These are phyloP conservation scores for Cylloceria caligata DNA, from an alignment of 2,888 invertebrate genomes.

Conservation along the genomic window DNA sequence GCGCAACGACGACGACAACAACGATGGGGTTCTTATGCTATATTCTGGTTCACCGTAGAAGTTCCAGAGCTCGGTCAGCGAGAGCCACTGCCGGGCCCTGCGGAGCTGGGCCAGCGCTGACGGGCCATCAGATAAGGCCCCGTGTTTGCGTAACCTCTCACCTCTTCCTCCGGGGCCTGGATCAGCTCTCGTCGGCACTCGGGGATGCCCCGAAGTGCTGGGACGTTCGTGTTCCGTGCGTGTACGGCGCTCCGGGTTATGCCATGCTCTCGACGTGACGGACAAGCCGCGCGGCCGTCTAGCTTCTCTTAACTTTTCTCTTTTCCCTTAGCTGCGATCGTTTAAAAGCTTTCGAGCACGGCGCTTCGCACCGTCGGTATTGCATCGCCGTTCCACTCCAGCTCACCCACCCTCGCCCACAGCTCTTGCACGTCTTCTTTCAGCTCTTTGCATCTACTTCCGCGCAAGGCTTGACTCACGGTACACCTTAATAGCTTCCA, in stretches of 20 bases:
- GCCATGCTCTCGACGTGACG: constrained; percentile 75
- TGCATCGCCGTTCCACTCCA: constrained; percentile 45
- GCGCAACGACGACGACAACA: constrained; percentile 40
- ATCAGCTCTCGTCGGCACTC: constrained; percentile 74
- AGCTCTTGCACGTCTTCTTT: constrained; percentile 21
- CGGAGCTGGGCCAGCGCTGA: constrained; percentile 72
- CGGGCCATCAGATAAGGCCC: constrained; percentile 83
- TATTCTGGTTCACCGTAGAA: constrained; percentile 66
- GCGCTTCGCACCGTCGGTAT: constrained; percentile 52
- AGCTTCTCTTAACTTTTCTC: constrained; percentile 61
- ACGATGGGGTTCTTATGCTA: constrained; percentile 22
- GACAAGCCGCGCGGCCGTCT: constrained; percentile 77
- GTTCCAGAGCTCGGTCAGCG: constrained; percentile 72
- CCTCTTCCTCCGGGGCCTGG: constrained; percentile 76
- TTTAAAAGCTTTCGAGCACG: constrained; percentile 76
- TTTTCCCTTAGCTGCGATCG: constrained; percentile 66
- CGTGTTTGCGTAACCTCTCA: constrained; percentile 84
- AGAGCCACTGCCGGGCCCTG: constrained; percentile 68
- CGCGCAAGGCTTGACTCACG: constrained; percentile 62
- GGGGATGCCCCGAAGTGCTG: constrained; percentile 70
- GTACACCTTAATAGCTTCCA: constrained; percentile 74
- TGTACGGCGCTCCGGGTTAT: constrained; percentile 69
- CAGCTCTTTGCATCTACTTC: constrained; percentile 11
- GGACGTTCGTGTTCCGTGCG: constrained; percentile 75
- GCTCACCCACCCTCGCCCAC: constrained; percentile 39